Base-by-base conservation (phyloP, 2,113 vertebrate genomes). In the Amphilophus citrinellus region DNA sequence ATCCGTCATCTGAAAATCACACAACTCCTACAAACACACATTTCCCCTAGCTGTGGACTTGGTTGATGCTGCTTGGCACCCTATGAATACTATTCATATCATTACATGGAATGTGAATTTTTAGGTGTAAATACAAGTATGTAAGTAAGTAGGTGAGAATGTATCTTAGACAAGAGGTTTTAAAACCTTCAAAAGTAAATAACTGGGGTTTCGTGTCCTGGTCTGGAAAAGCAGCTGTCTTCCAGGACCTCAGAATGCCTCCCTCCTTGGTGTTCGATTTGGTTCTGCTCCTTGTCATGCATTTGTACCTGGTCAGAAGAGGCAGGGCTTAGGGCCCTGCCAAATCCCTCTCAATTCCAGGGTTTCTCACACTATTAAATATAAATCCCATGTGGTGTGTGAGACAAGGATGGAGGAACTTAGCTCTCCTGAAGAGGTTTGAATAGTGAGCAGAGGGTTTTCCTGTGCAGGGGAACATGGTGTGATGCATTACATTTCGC, bases 401-500 rank as follows among this genome's bases (percentile, higher is more conserved):
- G 82, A 92, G 86, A 85, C 89, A 85, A 68, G 56, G 76, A 84
- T 88, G 79, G 85, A 91, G 76, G 89, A 90, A 89, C 63, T 75
- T 73, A 61, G 83, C 77, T 87, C 71, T 75, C 68, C 50, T 73
- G 84, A 88, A 88, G 84, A 84, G 83, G 60, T 71, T 82, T 89
- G 82, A 93, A 88, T 89, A 88, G 90, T 61, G 87, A 93, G 79
- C 77, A 79, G 76, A 83, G 84, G 65, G 86, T 92, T 90, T 89
- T 89, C 86, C 89, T 87, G 79, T 91, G 81, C 81, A 88, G 84
- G 88, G 73, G 89, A 84, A 92, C 91, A 91, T 88, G 76, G 80
- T 85, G 88, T 94, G 93, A 96, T 95, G 93, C 95, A 96, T 95
- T 92, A 93, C 91, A 93, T 91, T 87, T 88, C 81, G 87, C 89